A percentile compares a stretch with the other conserved stretches of the same genome.
These are phyloP conservation scores for Epizoanthus illoricatus DNA, from an alignment of 92 coral and sea anemone genomes.

Conservation along the genomic window DNA sequence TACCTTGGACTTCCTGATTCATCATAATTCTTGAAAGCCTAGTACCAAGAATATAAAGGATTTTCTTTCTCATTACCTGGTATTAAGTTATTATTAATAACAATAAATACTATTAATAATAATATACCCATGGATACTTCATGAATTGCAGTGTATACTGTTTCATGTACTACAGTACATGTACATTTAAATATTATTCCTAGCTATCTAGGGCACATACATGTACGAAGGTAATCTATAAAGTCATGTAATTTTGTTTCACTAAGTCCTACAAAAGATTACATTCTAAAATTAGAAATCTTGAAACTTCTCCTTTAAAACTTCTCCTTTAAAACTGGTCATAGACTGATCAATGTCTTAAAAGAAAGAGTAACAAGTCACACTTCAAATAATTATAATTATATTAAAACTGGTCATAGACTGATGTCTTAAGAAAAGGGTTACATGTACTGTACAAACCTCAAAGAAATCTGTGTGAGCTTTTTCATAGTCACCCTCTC, in stretches of 20 bases:
- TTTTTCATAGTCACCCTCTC: constrained; percentile 94
- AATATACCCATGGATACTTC: neutral
- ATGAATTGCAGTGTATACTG: neutral
- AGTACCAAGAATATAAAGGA: neutral
- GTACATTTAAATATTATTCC: too few species aligned
- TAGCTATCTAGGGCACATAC: too few species aligned
- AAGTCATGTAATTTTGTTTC: too few species aligned
- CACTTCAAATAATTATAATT: too few species aligned
- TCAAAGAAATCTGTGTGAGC: constrained; percentile 99
- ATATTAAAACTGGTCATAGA: too few species aligned
- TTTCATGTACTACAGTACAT: neutral
- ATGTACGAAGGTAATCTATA: too few species aligned
- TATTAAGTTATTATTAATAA: neutral
- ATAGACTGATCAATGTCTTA: too few species aligned
- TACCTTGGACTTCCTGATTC: constrained; percentile 96
- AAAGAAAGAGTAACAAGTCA: neutral
- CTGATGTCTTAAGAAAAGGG: too few species aligned
- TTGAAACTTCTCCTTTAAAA: too few species aligned
- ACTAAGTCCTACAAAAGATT: too few species aligned
- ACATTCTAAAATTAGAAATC: too few species aligned
- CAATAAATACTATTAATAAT: neutral
- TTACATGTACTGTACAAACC: constrained; percentile 33
- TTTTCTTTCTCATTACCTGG: neutral
- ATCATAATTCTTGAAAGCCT: constrained; percentile 98
- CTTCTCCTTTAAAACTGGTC: too few species aligned